Conservation (phyloP, 2,113 vertebrate genomes). For the Corythornis cristatus region DNA sequence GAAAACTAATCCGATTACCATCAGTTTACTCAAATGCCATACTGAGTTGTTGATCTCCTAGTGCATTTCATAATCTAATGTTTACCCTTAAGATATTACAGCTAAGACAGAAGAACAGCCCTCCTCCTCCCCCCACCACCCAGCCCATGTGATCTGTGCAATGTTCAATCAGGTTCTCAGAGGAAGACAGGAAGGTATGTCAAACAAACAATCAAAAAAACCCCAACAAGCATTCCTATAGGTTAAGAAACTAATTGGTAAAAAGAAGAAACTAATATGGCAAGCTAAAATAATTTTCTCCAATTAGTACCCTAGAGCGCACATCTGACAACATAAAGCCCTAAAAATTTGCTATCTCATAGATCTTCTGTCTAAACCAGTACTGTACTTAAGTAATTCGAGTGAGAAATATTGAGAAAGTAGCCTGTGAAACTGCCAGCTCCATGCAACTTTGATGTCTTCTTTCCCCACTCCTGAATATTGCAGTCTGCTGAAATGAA, state of each 20-base stretch:
- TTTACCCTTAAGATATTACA: background rate
- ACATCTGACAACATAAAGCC: background rate
- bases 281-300: background rate
- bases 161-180: background rate
- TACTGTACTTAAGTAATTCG: background rate
- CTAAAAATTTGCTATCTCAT: background rate
- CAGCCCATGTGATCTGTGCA: background rate
- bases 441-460: constrained; percentile 30
- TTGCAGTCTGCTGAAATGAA: constrained; percentile 1
- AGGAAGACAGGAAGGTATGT: too few species aligned
- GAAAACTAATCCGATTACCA: too few species aligned
- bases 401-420: background rate
- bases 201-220: background rate
- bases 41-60: background rate
- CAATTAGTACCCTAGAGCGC: background rate
- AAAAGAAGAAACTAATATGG: background rate
- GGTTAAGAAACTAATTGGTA: background rate
- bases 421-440: background rate
- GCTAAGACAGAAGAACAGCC: background rate
- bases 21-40: background rate
- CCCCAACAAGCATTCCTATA: background rate
- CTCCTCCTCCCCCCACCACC: background rate
- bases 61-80: background rate
- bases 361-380: background rate
- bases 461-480: background rate